Evolutionary conservation across 2,888 invertebrate species (phyloP), one percentile per base, ranked within the genome.

Genomic region (Pammene aurita): DNA sequence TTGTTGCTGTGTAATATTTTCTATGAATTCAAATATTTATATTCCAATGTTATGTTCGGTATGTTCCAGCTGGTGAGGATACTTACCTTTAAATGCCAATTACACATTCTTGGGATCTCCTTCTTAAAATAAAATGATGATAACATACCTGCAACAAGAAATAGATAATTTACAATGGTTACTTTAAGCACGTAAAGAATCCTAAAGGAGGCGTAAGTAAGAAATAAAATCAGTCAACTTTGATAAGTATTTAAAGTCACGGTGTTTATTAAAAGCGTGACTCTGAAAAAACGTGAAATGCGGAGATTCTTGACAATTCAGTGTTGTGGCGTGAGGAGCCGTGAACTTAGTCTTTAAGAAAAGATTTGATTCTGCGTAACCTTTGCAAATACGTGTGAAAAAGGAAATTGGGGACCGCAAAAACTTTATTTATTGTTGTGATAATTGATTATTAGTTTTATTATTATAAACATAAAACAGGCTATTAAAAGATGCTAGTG

Each of bases 301-400:
- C 16, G 7, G 11, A 61, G 35, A 35, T 38, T 61, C 60, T 61
- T 38, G 60, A 48, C 48, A 61, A 18, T 35, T 60, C 14, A 35
- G 16, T 11, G 0, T 48, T 35, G 14, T 35, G 60, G 35, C 16
- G 11, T 16, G 16, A 61, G 16, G 4, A 38, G 9, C 60, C 60
- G 48, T 61, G 60, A 61, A 61, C 60, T 48, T 61, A 58, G 58
- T 44, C 4, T 13, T 16, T 41, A 42, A 41, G 35, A 42, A 57
- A 48, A 35, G 16, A 61, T 34, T 60, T 48, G 35, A 48, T 38
- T 61, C 13, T 38, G 11, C 16, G 35, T 61, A 35, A 57, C 56
- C 13, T 38, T 35, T 13, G 35, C 46, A 61, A 16, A 11, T n/a
- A 44, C 5, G n/a, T n/a, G 16, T 11, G 1, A 14, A 56, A 11